phyloP scores from a whole-genome alignment of 2,888 invertebrate genomes.

The Lasioglossum villosulum region DNA sequence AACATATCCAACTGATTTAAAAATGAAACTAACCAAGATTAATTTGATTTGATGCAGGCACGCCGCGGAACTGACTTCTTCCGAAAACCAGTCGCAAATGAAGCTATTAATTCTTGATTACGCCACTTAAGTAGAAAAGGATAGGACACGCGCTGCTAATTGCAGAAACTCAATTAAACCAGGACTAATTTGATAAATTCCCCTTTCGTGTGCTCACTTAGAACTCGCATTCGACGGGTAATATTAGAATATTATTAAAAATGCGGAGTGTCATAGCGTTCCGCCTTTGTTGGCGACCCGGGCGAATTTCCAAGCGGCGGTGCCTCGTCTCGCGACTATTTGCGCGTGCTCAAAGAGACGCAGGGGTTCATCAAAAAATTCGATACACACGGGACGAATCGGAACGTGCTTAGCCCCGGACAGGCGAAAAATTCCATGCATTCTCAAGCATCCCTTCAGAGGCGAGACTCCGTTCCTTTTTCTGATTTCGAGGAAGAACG shows the following conservation, averaged over 20 bases:
- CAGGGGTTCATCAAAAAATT: conserved; percentile 18
- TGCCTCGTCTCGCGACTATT: not conserved
- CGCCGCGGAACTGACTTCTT: not conserved
- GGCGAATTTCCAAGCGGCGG: not conserved
- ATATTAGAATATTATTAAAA: not conserved
- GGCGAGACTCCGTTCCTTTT: not conserved
- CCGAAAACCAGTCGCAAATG: not conserved
- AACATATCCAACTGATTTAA: not conserved
- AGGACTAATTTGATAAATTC: not conserved
- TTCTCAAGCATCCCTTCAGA: conserved; percentile 32
- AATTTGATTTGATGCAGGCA: not conserved
- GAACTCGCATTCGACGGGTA: not conserved
- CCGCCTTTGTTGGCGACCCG: not conserved
- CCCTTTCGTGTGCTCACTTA: not conserved
- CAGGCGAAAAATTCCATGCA: conserved; percentile 53
- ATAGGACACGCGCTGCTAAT: not conserved
- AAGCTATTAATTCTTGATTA: not conserved
- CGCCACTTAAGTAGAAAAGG: not conserved
- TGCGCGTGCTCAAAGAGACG: not conserved
- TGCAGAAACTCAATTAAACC: not conserved
- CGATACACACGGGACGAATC: conserved; percentile 14
- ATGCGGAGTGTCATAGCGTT: not conserved
- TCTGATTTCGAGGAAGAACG: conserved; percentile 18
- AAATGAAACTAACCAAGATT: not conserved
- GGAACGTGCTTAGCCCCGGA: not conserved